Conservation (phyloP, 2,113 vertebrate species). For the Phocoena phocoena region DNA sequence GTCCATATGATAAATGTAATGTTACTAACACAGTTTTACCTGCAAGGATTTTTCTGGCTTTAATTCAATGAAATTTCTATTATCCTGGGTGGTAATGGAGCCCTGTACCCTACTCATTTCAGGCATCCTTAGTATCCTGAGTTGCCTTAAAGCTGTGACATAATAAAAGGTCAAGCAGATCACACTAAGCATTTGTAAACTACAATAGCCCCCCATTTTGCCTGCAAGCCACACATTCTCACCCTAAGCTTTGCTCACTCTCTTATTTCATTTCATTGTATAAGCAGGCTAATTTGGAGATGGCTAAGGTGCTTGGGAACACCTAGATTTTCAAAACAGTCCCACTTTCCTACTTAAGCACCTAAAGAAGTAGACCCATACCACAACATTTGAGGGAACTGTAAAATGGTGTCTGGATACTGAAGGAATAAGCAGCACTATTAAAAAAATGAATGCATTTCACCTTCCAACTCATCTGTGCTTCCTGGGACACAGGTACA, state of each 20-base stretch:
- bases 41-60: slow-evolving; percentile 72
- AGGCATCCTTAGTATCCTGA: slow-evolving; percentile 41
- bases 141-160: slow-evolving; percentile 56
- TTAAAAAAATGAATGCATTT: slow-evolving; percentile 63
- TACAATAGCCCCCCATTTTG: slow-evolving; percentile 42
- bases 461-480: slow-evolving; percentile 19
- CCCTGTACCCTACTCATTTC: slow-evolving; percentile 39
- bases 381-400: slow-evolving; percentile 35
- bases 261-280: slow-evolving; percentile 44
- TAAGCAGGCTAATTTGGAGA: slow-evolving; percentile 49
- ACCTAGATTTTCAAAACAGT: slow-evolving; percentile 52
- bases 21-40: slow-evolving; percentile 60
- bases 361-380: slow-evolving; percentile 12
- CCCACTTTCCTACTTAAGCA: slow-evolving; percentile 40
- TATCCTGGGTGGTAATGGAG: slow-evolving; percentile 60
- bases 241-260: background rate
- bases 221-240: slow-evolving; percentile 19
- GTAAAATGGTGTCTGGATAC: slow-evolving; percentile 74
- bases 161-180: slow-evolving; percentile 68
- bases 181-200: slow-evolving; percentile 49
- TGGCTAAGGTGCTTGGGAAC: background rate
- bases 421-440: slow-evolving; percentile 56
- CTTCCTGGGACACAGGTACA: slow-evolving; percentile 28
- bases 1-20: slow-evolving; percentile 1
- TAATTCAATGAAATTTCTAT: slow-evolving; percentile 62